Conservation (phyloP, 53 echinoderm and acorn worm genomes). For the Zoroaster sp. region DNA sequence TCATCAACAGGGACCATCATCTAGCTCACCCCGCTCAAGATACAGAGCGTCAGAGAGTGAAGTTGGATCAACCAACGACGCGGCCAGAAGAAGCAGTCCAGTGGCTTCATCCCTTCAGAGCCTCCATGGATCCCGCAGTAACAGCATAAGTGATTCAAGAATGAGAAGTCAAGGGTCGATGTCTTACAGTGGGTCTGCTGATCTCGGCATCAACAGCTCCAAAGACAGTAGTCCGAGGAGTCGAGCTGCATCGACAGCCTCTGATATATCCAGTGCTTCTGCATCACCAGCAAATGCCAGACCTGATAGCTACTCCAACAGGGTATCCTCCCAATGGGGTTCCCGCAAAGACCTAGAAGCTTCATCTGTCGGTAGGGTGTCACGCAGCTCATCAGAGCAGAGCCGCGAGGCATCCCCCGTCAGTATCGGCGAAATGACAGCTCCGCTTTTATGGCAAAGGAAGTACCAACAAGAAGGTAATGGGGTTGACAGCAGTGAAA, state of each 20-base stretch:
- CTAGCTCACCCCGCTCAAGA: constrained; percentile 40
- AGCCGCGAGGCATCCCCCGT: constrained; percentile 61
- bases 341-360: constrained; percentile 24
- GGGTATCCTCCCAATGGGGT: constrained; percentile 51
- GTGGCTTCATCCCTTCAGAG: constrained; percentile 38
- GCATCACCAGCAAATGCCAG: constrained; percentile 39
- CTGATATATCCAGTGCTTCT: constrained; percentile 56
- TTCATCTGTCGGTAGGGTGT: constrained; percentile 27
- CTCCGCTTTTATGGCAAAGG: constrained; percentile 46
- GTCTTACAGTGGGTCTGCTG: constrained; percentile 39
- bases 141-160: neutral
- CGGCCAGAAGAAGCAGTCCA: constrained; percentile 44
- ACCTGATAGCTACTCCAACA: constrained; percentile 72
- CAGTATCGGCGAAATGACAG: constrained; percentile 44
- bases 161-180: constrained; percentile 18
- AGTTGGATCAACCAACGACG: constrained; percentile 74
- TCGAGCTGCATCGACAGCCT: constrained; percentile 27
- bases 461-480: constrained; percentile 74
- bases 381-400: constrained; percentile 32
- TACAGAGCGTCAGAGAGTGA: constrained; percentile 70
- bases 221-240: constrained; percentile 60
- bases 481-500: constrained; percentile 76
- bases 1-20: constrained; percentile 49
- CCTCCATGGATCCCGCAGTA: constrained; percentile 11
- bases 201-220: constrained; percentile 61